phyloP scores from a whole-genome alignment of 2,797 vertebrate species.

The Cetoscarus ocellatus region DNA sequence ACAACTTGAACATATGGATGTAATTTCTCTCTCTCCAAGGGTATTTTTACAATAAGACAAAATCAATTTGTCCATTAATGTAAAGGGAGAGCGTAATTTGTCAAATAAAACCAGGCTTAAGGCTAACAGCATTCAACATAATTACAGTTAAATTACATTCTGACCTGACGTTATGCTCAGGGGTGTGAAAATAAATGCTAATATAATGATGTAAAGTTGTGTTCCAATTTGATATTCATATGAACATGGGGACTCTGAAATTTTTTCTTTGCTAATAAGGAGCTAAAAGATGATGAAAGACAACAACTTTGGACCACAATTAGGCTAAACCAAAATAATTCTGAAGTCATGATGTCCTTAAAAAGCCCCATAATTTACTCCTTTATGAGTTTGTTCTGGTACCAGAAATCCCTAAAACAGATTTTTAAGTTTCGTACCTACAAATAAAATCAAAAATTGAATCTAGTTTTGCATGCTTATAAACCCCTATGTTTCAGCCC shows the following conservation, averaged over 20 bases:
- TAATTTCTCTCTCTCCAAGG: conserved; percentile 12
- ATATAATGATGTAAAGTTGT: not conserved
- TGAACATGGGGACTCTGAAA: not conserved
- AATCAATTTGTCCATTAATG: conserved; percentile 45
- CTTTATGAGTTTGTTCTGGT: too few relatives aligned
- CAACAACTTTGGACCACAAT: not conserved
- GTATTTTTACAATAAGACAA: conserved; percentile 42
- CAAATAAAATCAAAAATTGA: too few relatives aligned
- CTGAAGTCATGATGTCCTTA: too few relatives aligned
- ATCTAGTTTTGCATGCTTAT: too few relatives aligned
- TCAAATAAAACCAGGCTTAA: conserved; percentile 59
- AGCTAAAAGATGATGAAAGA: not conserved
- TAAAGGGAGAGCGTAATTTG: conserved; percentile 33
- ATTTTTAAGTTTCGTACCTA: too few relatives aligned
- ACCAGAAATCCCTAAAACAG: too few relatives aligned
- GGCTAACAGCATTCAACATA: conserved; percentile 11
- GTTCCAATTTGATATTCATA: not conserved
- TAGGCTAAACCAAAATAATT: too few relatives aligned
- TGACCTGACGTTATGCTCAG: not conserved
- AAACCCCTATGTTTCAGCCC: too few relatives aligned
- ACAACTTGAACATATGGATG: conserved; percentile 6
- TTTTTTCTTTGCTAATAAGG: not conserved
- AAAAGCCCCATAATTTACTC: too few relatives aligned
- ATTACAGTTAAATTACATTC: not conserved
- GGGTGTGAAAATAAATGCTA: not conserved